A percentile compares a stretch with the other conserved stretches of the same genome.
phyloP scores from a whole-genome alignment of 2,797 vertebrate species.

The Mionectes olivaceus region DNA sequence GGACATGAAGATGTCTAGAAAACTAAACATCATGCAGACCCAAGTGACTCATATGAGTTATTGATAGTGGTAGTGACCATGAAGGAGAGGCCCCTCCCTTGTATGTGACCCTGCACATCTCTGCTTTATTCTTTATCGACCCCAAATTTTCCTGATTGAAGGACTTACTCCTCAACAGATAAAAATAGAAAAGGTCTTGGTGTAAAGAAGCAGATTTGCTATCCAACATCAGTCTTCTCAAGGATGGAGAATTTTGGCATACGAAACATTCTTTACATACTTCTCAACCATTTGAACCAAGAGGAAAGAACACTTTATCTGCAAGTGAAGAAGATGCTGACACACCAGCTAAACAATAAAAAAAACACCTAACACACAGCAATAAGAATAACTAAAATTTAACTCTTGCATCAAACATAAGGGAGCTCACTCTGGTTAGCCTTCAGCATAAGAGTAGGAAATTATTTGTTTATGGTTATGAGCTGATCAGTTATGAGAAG shows the following conservation, averaged over 20 bases:
- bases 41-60: fast-evolving
- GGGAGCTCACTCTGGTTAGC: neutral
- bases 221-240: neutral
- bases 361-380: neutral
- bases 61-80: too few species aligned
- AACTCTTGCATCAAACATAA: neutral
- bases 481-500: neutral
- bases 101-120: neutral
- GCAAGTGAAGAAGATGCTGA: neutral
- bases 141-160: neutral
- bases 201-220: neutral
- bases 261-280: neutral
- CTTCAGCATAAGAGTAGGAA: neutral
- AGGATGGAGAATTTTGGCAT: neutral
- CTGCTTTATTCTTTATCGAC: neutral
- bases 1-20: neutral
- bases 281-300: neutral
- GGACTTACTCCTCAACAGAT: neutral
- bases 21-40: neutral
- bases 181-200: neutral
- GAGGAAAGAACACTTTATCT: neutral
- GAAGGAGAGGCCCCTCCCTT: neutral
- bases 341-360: neutral
- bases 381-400: neutral
- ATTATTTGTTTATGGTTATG: neutral